These are phyloP conservation scores for Peromyscus maniculatus DNA, from an alignment of 2,113 vertebrate genomes.

Conservation along the genomic window DNA sequence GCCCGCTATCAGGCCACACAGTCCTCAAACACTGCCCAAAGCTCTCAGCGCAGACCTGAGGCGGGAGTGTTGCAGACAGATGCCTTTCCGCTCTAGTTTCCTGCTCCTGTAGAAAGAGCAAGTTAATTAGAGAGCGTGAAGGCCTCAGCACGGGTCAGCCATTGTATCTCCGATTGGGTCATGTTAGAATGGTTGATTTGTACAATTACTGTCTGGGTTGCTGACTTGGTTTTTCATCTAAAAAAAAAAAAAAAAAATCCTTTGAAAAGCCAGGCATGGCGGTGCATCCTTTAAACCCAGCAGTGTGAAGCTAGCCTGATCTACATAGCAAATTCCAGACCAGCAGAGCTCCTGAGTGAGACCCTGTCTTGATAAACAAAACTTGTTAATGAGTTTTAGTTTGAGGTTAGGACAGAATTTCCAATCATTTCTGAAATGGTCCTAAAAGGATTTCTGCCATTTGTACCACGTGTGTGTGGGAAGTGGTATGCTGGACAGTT, in stretches of 20 bases:
- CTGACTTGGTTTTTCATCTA: background rate
- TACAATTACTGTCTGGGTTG: background rate
- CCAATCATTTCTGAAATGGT: background rate
- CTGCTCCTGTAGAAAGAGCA: background rate
- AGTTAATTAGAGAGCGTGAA: background rate
- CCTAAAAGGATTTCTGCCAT: background rate
- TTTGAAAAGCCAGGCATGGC: background rate
- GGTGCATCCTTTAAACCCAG: background rate
- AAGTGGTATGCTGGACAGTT: background rate
- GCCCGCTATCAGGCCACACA: background rate
- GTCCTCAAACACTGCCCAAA: too few relatives aligned
- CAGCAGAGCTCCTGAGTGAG: background rate
- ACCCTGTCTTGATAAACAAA: background rate
- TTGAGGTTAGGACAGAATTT: background rate
- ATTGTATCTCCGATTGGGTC: background rate
- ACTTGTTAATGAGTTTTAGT: background rate
- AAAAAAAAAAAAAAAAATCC: background rate
- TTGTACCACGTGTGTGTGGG: background rate
- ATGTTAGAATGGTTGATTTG: background rate
- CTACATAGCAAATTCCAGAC: background rate
- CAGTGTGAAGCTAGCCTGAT: background rate
- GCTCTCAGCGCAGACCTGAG: background rate
- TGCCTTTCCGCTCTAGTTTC: background rate
- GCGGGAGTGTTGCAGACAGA: background rate
- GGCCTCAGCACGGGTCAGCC: background rate